Evolutionary conservation across 2,888 invertebrate species (phyloP).

Genomic region (Odontocerum albicorne): DNA sequence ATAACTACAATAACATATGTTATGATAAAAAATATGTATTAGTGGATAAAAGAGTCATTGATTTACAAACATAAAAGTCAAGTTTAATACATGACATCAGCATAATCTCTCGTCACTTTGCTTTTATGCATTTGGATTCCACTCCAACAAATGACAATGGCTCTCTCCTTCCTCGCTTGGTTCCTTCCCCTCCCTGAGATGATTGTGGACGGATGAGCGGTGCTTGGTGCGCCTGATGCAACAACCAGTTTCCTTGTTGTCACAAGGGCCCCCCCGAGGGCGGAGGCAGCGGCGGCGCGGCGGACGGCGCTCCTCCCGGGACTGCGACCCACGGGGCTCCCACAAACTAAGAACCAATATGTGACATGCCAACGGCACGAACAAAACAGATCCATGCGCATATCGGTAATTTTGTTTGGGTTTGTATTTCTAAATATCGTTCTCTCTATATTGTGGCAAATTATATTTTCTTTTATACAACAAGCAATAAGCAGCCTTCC

Average conservation of each 20-base stretch:
- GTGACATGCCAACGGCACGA: constrained; percentile 33
- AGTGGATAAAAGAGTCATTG: too few relatives aligned
- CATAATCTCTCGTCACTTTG: too few relatives aligned
- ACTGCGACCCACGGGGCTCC: constrained; percentile 45
- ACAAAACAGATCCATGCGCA: constrained; percentile 30
- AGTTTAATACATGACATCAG: too few relatives aligned
- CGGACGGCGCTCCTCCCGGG: constrained; percentile 52
- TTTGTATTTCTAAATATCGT: constrained; percentile 36
- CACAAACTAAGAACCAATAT: constrained; percentile 20
- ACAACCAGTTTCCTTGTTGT: constrained; percentile 64
- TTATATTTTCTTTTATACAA: too few relatives aligned
- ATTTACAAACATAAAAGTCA: too few relatives aligned
- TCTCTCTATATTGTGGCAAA: constrained; percentile 26
- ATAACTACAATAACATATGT: too few relatives aligned
- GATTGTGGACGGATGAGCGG: constrained; percentile 15
- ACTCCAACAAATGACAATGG: too few relatives aligned
- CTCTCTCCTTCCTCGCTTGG: too few relatives aligned
- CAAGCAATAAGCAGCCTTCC: too few relatives aligned
- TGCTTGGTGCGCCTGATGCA: constrained; percentile 44
- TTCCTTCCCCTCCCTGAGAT: constrained; percentile 3
- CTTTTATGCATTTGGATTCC: too few relatives aligned
- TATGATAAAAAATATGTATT: too few relatives aligned
- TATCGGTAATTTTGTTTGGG: constrained; percentile 37
- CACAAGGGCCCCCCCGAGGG: constrained; percentile 54
- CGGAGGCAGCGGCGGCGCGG: constrained; percentile 42